These are phyloP conservation scores for Buathra laborator DNA, from an alignment of 2,888 invertebrate species.

Conservation along the genomic window DNA sequence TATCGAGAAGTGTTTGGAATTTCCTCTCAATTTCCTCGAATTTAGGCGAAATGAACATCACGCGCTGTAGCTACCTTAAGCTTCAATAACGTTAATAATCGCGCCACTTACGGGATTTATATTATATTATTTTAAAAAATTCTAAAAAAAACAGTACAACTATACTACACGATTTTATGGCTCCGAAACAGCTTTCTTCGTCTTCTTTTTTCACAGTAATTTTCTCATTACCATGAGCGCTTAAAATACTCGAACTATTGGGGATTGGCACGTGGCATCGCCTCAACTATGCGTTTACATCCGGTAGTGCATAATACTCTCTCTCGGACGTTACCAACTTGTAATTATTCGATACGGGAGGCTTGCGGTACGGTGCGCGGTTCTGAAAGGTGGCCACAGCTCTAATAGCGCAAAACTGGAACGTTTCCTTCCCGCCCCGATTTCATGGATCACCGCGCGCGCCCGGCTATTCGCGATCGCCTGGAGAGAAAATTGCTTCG, in stretches of 20 bases:
- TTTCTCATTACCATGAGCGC: constrained; percentile 40
- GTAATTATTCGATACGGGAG: constrained; percentile 55
- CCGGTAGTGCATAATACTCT: constrained; percentile 27
- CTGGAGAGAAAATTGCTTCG: constrained; percentile 38
- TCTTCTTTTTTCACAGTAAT: constrained; percentile 7
- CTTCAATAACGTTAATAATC: too few species aligned
- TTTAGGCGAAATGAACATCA: too few species aligned
- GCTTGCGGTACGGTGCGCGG: constrained; percentile 22
- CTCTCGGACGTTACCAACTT: constrained; percentile 40
- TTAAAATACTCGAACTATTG: neutral
- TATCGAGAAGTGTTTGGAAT: too few species aligned
- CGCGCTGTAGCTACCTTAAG: too few species aligned
- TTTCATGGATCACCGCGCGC: constrained; percentile 65
- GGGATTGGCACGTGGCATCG: constrained; percentile 12
- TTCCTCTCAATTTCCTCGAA: too few species aligned
- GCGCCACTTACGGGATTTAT: too few species aligned
- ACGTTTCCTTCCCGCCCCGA: constrained; percentile 63
- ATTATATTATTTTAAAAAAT: too few species aligned
- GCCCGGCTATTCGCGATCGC: constrained; percentile 32
- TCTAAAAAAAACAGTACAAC: too few species aligned
- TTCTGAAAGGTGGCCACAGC: constrained; percentile 48
- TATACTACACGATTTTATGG: neutral
- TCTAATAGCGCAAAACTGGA: constrained; percentile 60
- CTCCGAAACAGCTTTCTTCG: neutral
- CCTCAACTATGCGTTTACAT: constrained; percentile 31